Conservation (phyloP, 2,888 invertebrate genomes). For the Tenthredo distinguenda region DNA sequence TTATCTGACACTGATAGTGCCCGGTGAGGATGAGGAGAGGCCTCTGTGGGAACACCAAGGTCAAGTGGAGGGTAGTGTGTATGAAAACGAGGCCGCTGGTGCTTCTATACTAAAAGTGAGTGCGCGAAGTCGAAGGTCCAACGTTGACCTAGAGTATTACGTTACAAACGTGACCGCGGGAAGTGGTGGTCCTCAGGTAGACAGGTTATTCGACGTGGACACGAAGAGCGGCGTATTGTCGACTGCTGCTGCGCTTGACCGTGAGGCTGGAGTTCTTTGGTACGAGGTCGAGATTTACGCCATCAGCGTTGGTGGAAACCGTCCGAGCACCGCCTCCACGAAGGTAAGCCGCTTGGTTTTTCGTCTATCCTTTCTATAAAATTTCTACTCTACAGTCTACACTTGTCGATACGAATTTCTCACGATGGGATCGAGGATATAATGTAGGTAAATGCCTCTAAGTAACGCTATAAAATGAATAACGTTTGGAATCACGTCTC, state of each 20-base stretch:
- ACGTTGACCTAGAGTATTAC: constrained; percentile 91
- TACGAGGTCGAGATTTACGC: constrained; percentile 94
- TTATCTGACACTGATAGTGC: constrained; percentile 90
- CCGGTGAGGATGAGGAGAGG: constrained; percentile 79
- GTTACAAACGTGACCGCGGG: constrained; percentile 90
- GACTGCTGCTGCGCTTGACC: constrained; percentile 90
- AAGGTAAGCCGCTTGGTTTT: constrained; percentile 84
- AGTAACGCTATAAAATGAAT: constrained; percentile 28
- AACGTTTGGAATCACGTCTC: constrained; percentile 35
- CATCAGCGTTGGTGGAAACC: constrained; percentile 85
- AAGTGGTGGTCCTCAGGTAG: constrained; percentile 86
- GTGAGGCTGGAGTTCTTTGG: constrained; percentile 89
- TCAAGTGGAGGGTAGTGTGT: constrained; percentile 87
- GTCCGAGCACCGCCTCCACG: constrained; percentile 87
- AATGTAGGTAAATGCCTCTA: constrained; percentile 33
- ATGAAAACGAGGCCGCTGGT: constrained; percentile 94
- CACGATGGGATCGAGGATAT: constrained; percentile 37
- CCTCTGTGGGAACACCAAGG: constrained; percentile 79
- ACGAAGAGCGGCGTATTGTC: constrained; percentile 92
- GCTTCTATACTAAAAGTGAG: constrained; percentile 91
- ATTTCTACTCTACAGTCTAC: not conserved
- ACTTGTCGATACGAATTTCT: constrained; percentile 28
- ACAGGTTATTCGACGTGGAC: constrained; percentile 95
- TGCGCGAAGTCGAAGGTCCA: constrained; percentile 83
- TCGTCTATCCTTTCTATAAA: constrained; percentile 32